Percentiles rank a stretch among this genome's conserved stretches.
These are phyloP conservation scores for Montifringilla adamsi DNA, from an alignment of 2,113 vertebrate species.

Conservation along the genomic window DNA sequence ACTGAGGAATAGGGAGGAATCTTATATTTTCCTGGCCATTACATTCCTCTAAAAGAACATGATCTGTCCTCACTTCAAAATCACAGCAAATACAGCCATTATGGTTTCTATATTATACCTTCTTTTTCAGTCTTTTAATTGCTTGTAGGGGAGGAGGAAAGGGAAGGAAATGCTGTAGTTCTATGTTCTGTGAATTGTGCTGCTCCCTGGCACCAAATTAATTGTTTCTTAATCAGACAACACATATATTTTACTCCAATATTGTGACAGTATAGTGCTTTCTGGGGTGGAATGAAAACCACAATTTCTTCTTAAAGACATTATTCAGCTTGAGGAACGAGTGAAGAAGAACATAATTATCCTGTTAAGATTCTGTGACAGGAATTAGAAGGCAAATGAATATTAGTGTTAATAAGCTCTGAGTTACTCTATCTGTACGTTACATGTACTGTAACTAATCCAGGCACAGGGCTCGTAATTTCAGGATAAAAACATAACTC, in stretches of 20 bases:
- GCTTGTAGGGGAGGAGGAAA: not conserved
- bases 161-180: not conserved
- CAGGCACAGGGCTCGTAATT: not conserved
- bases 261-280: not conserved
- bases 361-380: not conserved
- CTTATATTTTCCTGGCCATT: not conserved
- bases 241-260: not conserved
- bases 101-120: not conserved
- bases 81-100: not conserved
- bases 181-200: not conserved
- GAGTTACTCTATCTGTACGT: not conserved
- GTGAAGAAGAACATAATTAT: not conserved
- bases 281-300: not conserved
- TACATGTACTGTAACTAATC: not conserved
- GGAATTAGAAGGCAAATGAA: not conserved
- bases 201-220: not conserved
- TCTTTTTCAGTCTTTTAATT: not conserved
- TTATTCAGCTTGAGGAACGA: not conserved
- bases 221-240: not conserved
- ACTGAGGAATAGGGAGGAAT: not conserved
- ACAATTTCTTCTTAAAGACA: not conserved
- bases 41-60: not conserved
- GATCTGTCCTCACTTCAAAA: not conserved
- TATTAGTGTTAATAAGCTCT: not conserved
- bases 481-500: not conserved